These are phyloP conservation scores for Sebastes kiyomatsui DNA, from an alignment of 2,797 vertebrate species.

Conservation along the genomic window DNA sequence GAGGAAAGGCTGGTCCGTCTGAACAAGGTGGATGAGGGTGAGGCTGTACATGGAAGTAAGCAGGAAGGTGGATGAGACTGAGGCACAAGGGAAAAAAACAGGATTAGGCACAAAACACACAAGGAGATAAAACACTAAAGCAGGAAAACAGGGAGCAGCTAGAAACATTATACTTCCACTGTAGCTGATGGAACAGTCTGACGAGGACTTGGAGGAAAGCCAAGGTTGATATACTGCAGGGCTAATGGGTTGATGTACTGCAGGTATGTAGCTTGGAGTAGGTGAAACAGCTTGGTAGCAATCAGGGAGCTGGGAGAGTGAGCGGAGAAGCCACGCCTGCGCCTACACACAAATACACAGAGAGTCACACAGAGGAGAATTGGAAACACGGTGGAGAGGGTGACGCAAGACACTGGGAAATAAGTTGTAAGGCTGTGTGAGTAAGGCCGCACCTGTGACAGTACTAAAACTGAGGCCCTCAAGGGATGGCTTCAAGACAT, in stretches of 20 bases:
- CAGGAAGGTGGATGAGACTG: not conserved
- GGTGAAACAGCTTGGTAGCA: not conserved
- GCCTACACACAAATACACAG: not conserved
- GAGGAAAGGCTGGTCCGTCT: not conserved
- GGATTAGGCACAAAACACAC: not conserved
- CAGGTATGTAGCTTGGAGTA: not conserved
- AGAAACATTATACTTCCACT: not conserved
- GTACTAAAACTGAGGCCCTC: too few species aligned
- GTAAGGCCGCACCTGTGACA: too few species aligned
- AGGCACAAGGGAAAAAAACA: not conserved
- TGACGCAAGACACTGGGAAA: too few species aligned
- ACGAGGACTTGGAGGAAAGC: not conserved
- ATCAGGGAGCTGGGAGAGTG: not conserved
- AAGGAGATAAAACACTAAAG: not conserved
- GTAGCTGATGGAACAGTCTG: not conserved
- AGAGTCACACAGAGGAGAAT: not conserved
- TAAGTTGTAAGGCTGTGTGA: too few species aligned
- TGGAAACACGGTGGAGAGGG: too few species aligned
- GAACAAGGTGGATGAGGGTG: too few species aligned
- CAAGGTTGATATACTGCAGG: not conserved
- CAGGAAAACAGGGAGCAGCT: not conserved
- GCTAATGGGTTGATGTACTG: not conserved
- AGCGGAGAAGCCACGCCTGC: not conserved
- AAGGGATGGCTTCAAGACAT: too few species aligned
- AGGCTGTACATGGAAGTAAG: not conserved